phyloP scores from a whole-genome alignment of 1,140 invertebrate genomes.

The Caenorhabditis remanei region DNA sequence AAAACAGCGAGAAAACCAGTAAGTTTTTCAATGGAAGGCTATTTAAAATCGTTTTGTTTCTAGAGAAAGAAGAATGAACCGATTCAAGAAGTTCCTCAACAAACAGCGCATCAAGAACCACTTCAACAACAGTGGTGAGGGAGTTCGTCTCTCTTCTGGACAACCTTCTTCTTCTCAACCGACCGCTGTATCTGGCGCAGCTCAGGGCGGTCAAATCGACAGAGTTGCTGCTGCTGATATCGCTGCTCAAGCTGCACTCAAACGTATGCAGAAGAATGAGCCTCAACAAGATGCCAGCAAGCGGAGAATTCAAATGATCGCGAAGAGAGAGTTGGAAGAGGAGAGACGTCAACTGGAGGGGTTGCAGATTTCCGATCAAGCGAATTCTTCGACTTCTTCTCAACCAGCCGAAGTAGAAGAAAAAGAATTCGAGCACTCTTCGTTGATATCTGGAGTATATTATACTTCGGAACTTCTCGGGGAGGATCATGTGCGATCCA shows the following conservation, averaged over 20 bases:
- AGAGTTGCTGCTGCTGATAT: constrained; percentile 57
- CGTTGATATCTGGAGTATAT: constrained; percentile 48
- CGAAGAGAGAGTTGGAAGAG: constrained; percentile 62
- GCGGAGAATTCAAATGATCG: constrained; percentile 62
- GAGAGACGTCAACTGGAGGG: constrained; percentile 52
- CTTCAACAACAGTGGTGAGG: constrained; percentile 61
- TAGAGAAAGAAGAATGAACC: constrained; percentile 65
- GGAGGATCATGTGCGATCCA: constrained; percentile 47
- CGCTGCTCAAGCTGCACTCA: constrained; percentile 62
- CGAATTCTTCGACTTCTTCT: not conserved
- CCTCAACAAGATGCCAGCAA: constrained; percentile 40
- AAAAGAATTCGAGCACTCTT: constrained; percentile 62
- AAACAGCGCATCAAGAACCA: constrained; percentile 60
- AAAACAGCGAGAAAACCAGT: constrained; percentile 27
- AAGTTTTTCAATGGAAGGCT: not conserved
- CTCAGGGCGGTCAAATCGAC: constrained; percentile 47
- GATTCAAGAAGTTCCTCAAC: constrained; percentile 63
- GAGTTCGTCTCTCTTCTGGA: constrained; percentile 23
- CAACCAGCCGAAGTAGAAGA: constrained; percentile 5
- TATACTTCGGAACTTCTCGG: constrained; percentile 66
- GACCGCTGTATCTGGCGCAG: constrained; percentile 16
- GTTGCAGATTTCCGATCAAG: not conserved
- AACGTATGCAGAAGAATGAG: constrained; percentile 53
- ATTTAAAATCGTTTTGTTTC: not conserved
- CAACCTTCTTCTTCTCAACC: constrained; percentile 43